Conservation (phyloP, 2,797 vertebrate genomes). For the Pangasius sanitwongsei region DNA sequence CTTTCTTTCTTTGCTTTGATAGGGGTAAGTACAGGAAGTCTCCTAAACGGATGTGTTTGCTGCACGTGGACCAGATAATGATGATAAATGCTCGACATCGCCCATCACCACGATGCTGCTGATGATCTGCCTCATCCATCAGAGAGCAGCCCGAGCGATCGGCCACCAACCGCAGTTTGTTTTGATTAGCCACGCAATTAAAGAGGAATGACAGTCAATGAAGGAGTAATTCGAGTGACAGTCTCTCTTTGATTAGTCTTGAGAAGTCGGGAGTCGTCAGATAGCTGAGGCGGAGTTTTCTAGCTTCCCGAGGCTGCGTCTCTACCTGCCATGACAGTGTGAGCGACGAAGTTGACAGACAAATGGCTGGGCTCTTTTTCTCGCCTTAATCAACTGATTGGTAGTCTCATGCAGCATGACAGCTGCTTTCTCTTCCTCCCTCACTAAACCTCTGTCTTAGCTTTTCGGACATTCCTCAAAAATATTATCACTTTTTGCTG, state of each 20-base stretch:
- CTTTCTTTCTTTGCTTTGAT: conserved; percentile 21
- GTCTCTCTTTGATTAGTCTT: conserved; percentile 61
- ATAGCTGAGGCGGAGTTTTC: conserved; percentile 26
- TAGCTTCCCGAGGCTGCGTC: conserved; percentile 11
- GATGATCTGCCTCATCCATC: conserved; percentile 68
- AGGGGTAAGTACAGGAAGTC: conserved; percentile 42
- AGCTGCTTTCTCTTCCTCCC: conserved; percentile 24
- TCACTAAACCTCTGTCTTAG: not conserved
- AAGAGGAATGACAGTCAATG: conserved; percentile 72
- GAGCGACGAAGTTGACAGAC: conserved; percentile 47
- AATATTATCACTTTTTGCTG: not conserved
- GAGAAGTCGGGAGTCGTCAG: conserved; percentile 53
- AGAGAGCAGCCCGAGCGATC: conserved; percentile 57
- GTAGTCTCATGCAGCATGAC: conserved; percentile 49
- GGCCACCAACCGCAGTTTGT: conserved; percentile 70
- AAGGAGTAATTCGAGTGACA: conserved; percentile 72
- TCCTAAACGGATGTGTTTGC: conserved; percentile 30
- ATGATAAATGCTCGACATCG: conserved; percentile 57
- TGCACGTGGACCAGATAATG: conserved; percentile 51
- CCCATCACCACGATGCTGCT: conserved; percentile 46
- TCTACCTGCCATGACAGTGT: conserved; percentile 41
- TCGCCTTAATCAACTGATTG: conserved; percentile 51
- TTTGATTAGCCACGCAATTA: conserved; percentile 76
- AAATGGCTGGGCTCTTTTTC: conserved; percentile 40
- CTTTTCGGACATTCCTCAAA: not conserved